These are phyloP conservation scores for Tyto alba DNA, from an alignment of 2,113 vertebrate genomes.

Conservation along the genomic window DNA sequence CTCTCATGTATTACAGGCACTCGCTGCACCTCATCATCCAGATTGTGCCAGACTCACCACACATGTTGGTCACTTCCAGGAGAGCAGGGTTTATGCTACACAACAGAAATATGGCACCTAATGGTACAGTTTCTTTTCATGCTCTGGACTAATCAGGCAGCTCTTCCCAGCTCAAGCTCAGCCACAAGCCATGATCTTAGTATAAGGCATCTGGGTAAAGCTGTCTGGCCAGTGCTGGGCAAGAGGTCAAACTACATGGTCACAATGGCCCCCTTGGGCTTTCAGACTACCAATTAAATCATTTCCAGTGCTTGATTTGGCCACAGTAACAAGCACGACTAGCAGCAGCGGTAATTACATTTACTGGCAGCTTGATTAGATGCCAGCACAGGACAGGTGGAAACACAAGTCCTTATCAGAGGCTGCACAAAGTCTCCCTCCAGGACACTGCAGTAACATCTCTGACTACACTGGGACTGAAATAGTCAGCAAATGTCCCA, in stretches of 20 bases:
- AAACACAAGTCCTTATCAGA: background rate
- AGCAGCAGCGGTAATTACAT: background rate
- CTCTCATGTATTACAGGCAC: background rate
- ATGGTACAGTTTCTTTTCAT: background rate
- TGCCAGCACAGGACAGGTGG: background rate
- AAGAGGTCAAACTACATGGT: background rate
- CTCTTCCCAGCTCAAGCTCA: background rate
- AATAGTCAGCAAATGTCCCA: slow-evolving; percentile 15
- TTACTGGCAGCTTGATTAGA: background rate
- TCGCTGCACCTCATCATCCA: background rate
- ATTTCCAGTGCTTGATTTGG: background rate
- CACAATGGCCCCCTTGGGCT: background rate
- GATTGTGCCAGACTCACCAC: rapidly evolving
- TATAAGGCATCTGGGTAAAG: background rate
- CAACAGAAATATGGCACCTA: background rate
- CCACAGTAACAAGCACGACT: background rate
- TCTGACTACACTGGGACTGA: background rate
- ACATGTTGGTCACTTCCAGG: rapidly evolving
- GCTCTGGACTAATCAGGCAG: background rate
- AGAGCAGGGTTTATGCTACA: background rate
- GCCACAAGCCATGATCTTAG: background rate
- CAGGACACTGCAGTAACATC: background rate
- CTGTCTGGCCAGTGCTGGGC: background rate
- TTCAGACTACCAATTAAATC: slow-evolving; percentile 12
- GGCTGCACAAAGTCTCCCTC: background rate